These are phyloP conservation scores for Platygyra sinensis DNA, from an alignment of 64 coral and sea anemone genomes.

Conservation along the genomic window DNA sequence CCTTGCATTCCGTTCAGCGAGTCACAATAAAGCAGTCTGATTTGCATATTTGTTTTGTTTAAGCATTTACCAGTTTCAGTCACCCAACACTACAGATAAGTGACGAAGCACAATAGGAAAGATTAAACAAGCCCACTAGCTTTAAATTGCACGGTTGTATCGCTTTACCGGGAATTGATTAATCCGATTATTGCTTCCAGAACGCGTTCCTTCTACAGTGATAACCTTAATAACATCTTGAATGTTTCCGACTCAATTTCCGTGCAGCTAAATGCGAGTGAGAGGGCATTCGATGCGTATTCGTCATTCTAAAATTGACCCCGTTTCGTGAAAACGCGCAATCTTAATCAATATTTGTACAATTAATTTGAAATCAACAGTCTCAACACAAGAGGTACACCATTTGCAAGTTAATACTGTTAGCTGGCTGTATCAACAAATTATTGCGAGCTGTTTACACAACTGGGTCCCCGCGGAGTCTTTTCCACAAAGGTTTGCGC, in stretches of 20 bases:
- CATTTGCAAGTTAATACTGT: conserved; percentile 84
- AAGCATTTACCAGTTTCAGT: neutral
- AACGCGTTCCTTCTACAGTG: neutral
- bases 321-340: conserved; percentile 42
- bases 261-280: neutral
- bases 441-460: conserved; percentile 97
- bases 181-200: conserved; percentile 31
- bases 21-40: neutral
- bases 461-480: conserved; percentile 68
- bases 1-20: neutral
- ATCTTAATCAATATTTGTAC: conserved; percentile 89
- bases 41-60: conserved; percentile 39
- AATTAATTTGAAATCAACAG: conserved; percentile 84
- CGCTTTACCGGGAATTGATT: conserved; percentile 21
- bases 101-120: neutral
- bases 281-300: neutral
- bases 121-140: neutral
- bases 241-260: conserved; percentile 45
- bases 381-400: conserved; percentile 42
- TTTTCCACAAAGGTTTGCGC: conserved; percentile 64
- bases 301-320: conserved; percentile 9
- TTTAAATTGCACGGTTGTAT: conserved; percentile 22
- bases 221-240: conserved; percentile 54
- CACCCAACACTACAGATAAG: conserved; percentile 4
- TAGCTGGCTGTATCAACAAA: conserved; percentile 89